Evolutionary conservation across 1,140 invertebrate genomes (phyloP), one percentile per base, ranked within the genome.

Genomic region (Bombus ignitus): DNA sequence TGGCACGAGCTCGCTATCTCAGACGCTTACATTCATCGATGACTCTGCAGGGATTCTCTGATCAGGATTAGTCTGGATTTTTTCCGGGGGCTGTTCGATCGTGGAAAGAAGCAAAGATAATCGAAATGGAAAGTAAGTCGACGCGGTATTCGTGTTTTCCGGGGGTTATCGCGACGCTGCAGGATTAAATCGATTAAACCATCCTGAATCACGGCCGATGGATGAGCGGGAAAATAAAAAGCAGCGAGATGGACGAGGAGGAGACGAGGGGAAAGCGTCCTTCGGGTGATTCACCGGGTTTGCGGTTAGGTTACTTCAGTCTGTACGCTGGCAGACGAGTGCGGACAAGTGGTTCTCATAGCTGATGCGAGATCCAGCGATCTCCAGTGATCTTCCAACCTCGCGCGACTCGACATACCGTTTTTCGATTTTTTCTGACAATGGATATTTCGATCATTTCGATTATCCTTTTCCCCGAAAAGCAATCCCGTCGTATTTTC

Each of bases 231-330:
- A 37, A 53, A 81, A 73, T 86, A 73, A 65, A 86, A 77, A 68
- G 68, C 25, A 32, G n/a, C 71, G 80, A 81, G 62, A 59, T 57
- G 78, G 73, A 37, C 47, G 75, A 75, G 78, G 62, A 59, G 86
- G 85, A 53, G 74, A 53, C 65, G 76, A 73, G 79, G 42, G 71
- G 22, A 76, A 8, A 73, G 71, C 83, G 74, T 92, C 90, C 88
- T 89, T 77, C 81, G 89, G 90, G 87, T 94, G 93, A 94, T 92
- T 94, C 93, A 94, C 90, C 91, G 86, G 71, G 86, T 90, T 91
- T 91, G 91, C 90, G 88, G 88, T 90, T 87, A 85, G 72, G 77
- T 82, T 75, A 83, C 89, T 74, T 71, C 85, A 81, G 87, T 83
- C 83, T 81, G 57, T 39, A 75, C 81, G 86, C 68, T 76, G 77